Evolutionary conservation across 92 coral and sea anemone species (phyloP), one percentile per base, ranked within the genome.

Genomic region (Parazoanthus atlanticus): DNA sequence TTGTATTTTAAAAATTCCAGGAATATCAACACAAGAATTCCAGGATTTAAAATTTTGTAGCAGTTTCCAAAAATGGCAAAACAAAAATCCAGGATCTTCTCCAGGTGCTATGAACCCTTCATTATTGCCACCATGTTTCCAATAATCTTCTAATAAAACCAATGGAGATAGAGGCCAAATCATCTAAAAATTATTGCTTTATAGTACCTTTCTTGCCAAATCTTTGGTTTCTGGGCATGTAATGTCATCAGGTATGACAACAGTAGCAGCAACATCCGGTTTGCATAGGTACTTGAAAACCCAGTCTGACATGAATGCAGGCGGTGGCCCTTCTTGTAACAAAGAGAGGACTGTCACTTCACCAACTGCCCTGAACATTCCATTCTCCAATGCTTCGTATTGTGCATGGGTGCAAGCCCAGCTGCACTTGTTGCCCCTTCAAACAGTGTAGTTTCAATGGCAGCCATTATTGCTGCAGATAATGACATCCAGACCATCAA

Each of bases 401-500:
- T 71, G 85, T 49, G 85, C 71, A 79, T 38, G 19, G 84, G 85
- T 70, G 79, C 79, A 31, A 79, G 90, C 78, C 85, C 90, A 88
- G 74, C 30, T 26, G 70, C n/a, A n/a, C 71, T 23, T 52, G 73
- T 85, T 76, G 80, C 49, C 54, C 80, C 80, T 77, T 81, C 88
- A 65, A 88, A 52, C 49, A 88, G 65, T 76, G 83, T 88, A 15
- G 82, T 88, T 77, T 88, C 80, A 80, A 80, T 32, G 19, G 86
- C 80, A 25, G 91, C 26, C 38, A 88, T 70, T 78, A 88, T 66
- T 80, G 80, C 91, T 88, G 80, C 80, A 81, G 91, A 81, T 70
- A 88, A 70, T 16, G 73, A 80, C 6, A 61, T 80, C 36, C 72
- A 47, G 79, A 75, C 31, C 47, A 47, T 76, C 33, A 76, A 25